Conservation (phyloP, 2,113 vertebrate genomes). For the Aythya baeri region DNA sequence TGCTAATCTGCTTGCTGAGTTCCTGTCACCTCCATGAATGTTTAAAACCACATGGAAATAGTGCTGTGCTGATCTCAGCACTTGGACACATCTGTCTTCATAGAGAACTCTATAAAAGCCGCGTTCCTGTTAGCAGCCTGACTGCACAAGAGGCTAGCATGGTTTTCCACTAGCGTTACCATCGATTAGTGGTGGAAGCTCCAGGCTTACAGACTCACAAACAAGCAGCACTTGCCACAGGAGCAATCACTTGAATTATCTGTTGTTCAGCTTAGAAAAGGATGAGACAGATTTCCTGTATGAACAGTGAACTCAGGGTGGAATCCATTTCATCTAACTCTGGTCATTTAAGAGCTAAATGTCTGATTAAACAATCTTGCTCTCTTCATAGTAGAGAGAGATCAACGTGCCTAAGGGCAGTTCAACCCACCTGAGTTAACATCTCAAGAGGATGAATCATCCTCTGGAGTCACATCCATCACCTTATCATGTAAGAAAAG, state of each 20-base stretch:
- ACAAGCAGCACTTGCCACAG: neutral
- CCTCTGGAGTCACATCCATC: neutral
- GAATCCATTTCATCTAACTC: neutral
- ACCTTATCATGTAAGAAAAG: neutral
- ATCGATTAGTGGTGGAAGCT: neutral
- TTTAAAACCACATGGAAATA: neutral
- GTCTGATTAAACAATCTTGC: neutral
- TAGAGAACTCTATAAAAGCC: neutral
- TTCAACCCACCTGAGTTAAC: neutral
- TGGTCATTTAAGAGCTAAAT: neutral
- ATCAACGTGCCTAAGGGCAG: fast-evolving
- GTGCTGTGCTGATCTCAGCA: neutral
- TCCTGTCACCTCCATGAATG: neutral
- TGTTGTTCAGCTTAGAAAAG: neutral
- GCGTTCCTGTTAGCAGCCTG: neutral
- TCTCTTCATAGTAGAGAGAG: neutral
- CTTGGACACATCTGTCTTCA: neutral
- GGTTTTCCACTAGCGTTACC: neutral
- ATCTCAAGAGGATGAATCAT: neutral
- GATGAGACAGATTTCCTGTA: neutral
- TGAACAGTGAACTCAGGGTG: neutral
- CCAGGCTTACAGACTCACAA: neutral
- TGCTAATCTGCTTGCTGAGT: neutral
- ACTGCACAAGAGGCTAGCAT: neutral
- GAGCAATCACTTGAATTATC: neutral